phyloP scores from a whole-genome alignment of 2,113 vertebrate species.

The Catharus minimus region DNA sequence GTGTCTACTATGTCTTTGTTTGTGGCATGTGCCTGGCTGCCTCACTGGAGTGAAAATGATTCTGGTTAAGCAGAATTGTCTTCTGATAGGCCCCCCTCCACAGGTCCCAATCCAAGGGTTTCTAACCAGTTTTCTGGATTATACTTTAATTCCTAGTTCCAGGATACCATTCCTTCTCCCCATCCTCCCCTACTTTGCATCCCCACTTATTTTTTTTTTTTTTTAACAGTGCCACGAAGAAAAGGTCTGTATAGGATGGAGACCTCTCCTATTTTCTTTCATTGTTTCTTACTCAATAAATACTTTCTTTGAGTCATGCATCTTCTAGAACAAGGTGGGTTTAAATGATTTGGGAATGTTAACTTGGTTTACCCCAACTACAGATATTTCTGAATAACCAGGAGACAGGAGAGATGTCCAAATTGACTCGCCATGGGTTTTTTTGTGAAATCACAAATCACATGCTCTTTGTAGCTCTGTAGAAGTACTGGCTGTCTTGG shows the following conservation, averaged over 20 bases:
- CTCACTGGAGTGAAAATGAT: not conserved
- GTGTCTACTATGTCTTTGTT: not conserved
- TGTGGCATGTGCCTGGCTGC: not conserved
- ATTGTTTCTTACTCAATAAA: not conserved
- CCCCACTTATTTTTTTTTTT: not conserved
- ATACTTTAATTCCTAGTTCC: not conserved
- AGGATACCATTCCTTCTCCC: rapidly evolving
- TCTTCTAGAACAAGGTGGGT: not conserved
- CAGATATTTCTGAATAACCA: not conserved
- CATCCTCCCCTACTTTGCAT: rapidly evolving
- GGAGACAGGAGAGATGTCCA: not conserved
- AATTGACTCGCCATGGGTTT: not conserved
- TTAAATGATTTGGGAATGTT: not conserved
- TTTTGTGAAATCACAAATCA: not conserved
- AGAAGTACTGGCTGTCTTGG: not conserved
- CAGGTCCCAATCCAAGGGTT: not conserved
- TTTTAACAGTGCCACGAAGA: rapidly evolving
- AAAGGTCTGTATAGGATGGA: not conserved
- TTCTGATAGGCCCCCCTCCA: not conserved
- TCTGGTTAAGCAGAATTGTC: not conserved
- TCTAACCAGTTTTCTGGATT: not conserved
- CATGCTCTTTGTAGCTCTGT: rapidly evolving
- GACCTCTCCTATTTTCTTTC: not conserved
- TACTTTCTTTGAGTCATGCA: not conserved
- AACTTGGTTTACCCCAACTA: not conserved